Evolutionary conservation across 2,888 invertebrate species (phyloP), one percentile per base, ranked within the genome.

Genomic region (Opisthograptis luteolata): DNA sequence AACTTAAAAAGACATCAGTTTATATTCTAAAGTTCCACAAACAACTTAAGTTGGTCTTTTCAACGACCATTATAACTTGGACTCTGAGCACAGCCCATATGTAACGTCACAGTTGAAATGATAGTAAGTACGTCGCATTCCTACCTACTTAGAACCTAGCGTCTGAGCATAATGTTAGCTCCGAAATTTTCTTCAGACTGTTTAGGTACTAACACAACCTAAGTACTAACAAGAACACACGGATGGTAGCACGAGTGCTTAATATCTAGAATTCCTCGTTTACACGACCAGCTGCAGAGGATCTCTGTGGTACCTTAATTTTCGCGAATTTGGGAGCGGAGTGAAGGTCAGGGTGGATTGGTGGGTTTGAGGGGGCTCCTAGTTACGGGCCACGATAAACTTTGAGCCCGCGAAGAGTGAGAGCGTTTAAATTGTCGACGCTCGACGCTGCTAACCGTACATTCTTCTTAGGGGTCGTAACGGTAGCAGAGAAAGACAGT

Each of bases 381-480:
- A 81, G 87, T 87, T 86, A 87, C 84, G 83, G 81, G 73, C 44
- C 73, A 80, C 87, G 81, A 88, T 87, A 88, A 88, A 88, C 78
- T 88, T 84, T 73, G 80, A 76, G 84, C 78, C 76, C 77, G 78
- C 77, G 81, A 84, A 87, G 87, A 87, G 85, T 80, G 81, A 84
- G 78, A 84, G 78, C 83, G 82, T 81, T 87, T 87, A 87, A 87
- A 88, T 85, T 84, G 85, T 86, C 85, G 83, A 78, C 84, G 80
- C 73, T 80, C 65, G 62, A 64, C 73, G 79, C 72, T 84, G 83
- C 79, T 81, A 81, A 81, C 84, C 78, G 81, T 85, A 84, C 86
- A 84, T 87, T 82, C 84, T 81, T 81, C 73, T 50, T 34, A 24
- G 14, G 37, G 74, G 70, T 70, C 61, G 80, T 78, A 83, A 64